Percentiles rank a stretch among this genome's conserved stretches.
These are phyloP conservation scores for Cyprinus carpio DNA, from an alignment of 2,113 vertebrate species.

Conservation along the genomic window DNA sequence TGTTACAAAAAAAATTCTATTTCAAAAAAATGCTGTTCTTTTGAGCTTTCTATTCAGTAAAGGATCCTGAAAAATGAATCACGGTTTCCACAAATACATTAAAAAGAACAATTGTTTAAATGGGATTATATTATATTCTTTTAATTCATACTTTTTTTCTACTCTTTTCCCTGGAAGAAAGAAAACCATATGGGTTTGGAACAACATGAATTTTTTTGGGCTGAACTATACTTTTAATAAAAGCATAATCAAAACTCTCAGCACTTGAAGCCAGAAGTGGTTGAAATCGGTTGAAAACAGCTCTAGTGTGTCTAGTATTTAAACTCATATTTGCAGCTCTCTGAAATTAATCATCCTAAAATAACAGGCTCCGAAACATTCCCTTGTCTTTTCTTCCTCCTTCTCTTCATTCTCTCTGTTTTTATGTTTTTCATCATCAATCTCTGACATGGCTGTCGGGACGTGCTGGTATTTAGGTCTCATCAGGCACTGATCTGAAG, in stretches of 20 bases:
- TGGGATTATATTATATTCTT: not conserved
- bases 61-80: too few relatives aligned
- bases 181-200: not conserved
- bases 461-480: constrained; percentile 19
- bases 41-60: too few relatives aligned
- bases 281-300: not conserved
- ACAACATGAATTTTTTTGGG: too few relatives aligned
- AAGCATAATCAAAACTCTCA: not conserved
- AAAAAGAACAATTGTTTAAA: too few relatives aligned
- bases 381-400: not conserved
- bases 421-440: not conserved
- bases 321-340: not conserved
- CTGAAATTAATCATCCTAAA: not conserved
- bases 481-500: not conserved
- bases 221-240: not conserved
- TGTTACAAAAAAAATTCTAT: too few relatives aligned
- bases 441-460: constrained; percentile 16
- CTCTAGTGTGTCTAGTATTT: not conserved
- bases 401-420: not conserved
- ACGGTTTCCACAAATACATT: too few relatives aligned
- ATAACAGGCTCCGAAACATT: not conserved
- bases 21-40: too few relatives aligned
- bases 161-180: not conserved
- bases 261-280: not conserved
- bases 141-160: not conserved